Percentiles rank a stretch among this genome's conserved stretches.
phyloP scores from a whole-genome alignment of 1,140 invertebrate species.

The Hydropsyche tenuis region DNA sequence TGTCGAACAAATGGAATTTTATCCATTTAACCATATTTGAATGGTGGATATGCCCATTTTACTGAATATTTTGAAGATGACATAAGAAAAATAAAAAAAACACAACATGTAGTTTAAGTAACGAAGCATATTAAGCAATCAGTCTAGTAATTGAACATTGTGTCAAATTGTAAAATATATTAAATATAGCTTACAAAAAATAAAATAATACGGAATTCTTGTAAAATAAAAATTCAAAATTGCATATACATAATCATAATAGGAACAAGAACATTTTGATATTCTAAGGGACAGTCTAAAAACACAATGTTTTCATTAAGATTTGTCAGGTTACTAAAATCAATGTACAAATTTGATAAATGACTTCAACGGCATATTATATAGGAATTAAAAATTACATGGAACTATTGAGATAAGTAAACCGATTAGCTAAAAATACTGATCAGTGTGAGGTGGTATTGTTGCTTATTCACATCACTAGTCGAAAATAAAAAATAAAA shows the following conservation, averaged over 20 bases:
- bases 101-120: conserved; percentile 1
- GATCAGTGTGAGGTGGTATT: conserved; percentile 1
- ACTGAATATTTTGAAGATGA: not conserved
- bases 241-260: conserved; percentile 14
- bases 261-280: conserved; percentile 24
- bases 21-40: too few relatives aligned
- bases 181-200: conserved; percentile 9
- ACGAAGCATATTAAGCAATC: not conserved
- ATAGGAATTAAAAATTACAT: too few relatives aligned
- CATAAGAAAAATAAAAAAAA: not conserved
- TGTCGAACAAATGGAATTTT: too few relatives aligned
- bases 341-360: too few relatives aligned
- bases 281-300: conserved; percentile 14
- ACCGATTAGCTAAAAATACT: conserved; percentile 13
- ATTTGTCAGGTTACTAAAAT: too few relatives aligned
- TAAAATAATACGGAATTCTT: conserved; percentile 16
- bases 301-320: too few relatives aligned
- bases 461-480: not conserved
- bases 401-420: not conserved
- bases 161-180: conserved; percentile 8
- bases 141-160: not conserved
- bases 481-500: not conserved
- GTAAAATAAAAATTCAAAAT: conserved; percentile 17
- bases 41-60: not conserved
- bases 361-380: too few relatives aligned